Conservation (phyloP, 92 coral and sea anemone species). For the Zoanthus sociatus region DNA sequence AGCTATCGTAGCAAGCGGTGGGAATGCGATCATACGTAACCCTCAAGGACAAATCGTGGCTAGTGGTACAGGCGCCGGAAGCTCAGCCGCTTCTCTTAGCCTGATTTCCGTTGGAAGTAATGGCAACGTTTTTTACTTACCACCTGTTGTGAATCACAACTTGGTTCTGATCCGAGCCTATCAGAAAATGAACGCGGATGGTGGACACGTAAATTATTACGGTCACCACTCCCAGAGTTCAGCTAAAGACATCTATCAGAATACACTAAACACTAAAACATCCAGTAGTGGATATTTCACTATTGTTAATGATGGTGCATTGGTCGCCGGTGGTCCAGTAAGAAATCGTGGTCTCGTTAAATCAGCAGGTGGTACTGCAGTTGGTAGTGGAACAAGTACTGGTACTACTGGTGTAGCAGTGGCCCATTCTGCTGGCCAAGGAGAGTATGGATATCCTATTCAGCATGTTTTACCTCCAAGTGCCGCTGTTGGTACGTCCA, state of each 20-base stretch:
- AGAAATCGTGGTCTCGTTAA: constrained; percentile 18
- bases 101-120: constrained; percentile 51
- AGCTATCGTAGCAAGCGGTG: constrained; percentile 85
- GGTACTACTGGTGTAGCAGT: constrained; percentile 26
- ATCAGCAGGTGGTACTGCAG: neutral
- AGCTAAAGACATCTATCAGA: neutral
- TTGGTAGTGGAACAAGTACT: neutral
- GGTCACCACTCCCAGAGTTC: constrained; percentile 29
- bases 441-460: constrained; percentile 10
- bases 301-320: constrained; percentile 3
- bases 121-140: neutral
- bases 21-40: constrained; percentile 71
- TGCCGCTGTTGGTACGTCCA: neutral
- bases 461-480: neutral
- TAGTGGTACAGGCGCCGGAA: constrained; percentile 25
- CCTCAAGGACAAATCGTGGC: constrained; percentile 12
- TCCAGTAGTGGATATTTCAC: neutral
- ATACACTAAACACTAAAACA: neutral
- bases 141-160: neutral
- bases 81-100: constrained; percentile 1
- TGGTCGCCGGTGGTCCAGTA: constrained; percentile 13
- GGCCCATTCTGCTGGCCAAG: neutral
- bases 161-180: constrained; percentile 20
- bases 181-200: neutral
- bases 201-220: neutral